These are phyloP conservation scores for Hetaerina titia DNA, from an alignment of 2,888 invertebrate species.

Conservation along the genomic window DNA sequence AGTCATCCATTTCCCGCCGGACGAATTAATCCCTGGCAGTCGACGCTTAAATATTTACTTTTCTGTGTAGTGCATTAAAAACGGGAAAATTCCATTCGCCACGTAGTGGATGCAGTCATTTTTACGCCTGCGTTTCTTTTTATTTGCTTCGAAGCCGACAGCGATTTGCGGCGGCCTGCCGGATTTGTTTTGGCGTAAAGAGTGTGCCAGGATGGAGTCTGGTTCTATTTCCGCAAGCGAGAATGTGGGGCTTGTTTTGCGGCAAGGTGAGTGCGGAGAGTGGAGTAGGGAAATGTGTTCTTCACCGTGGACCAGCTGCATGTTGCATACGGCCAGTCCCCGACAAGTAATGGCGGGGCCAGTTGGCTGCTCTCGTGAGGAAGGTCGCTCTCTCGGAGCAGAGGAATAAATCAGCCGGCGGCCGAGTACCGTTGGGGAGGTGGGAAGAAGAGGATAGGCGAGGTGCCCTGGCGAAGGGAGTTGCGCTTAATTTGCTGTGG, in stretches of 20 bases:
- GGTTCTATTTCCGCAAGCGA: not conserved
- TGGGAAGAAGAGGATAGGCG: not conserved
- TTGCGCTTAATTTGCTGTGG: not conserved
- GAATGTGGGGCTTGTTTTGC: not conserved
- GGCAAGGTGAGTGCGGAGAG: not conserved
- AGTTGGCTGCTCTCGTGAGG: not conserved
- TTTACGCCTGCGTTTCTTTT: not conserved
- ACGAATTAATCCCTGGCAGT: not conserved
- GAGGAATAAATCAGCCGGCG: not conserved
- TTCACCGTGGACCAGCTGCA: not conserved
- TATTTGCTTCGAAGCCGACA: not conserved
- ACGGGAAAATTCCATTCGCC: not conserved
- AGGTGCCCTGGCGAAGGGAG: not conserved
- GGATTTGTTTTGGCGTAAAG: conserved; percentile 22
- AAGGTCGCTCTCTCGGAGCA: not conserved
- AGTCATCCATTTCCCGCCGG: not conserved
- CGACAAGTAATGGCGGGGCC: conserved; percentile 24
- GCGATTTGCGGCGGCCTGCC: not conserved
- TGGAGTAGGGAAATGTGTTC: not conserved
- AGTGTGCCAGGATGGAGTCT: not conserved
- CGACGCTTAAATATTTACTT: not conserved
- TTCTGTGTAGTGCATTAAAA: not conserved
- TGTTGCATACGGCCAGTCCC: not conserved
- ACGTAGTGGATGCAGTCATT: not conserved
- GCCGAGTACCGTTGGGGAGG: not conserved